phyloP scores from a whole-genome alignment of 2,113 vertebrate genomes.

The Ctenomys sociabilis region DNA sequence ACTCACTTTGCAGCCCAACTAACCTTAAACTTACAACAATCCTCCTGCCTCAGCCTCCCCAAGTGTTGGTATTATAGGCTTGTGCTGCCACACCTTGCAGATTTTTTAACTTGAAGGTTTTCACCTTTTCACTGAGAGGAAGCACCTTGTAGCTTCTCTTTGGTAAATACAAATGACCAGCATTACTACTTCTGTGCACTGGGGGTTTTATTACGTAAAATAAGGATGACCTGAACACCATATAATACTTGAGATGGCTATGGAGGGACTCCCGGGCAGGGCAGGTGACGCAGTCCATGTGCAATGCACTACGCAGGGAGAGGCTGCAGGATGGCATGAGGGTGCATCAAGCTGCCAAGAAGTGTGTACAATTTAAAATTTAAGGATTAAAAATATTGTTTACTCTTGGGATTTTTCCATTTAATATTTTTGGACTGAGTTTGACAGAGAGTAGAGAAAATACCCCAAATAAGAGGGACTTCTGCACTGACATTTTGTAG shows the following conservation, averaged over 20 bases:
- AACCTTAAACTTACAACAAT: neutral
- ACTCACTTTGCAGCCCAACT: neutral
- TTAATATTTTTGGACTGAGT: neutral
- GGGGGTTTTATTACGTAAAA: neutral
- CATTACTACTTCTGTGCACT: neutral
- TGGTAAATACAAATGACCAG: neutral
- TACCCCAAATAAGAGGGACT: neutral
- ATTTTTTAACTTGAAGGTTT: neutral
- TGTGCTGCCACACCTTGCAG: neutral
- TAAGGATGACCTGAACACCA: neutral
- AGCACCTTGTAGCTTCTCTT: neutral
- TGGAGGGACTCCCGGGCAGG: neutral
- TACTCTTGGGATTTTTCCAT: neutral
- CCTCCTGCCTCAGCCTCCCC: neutral
- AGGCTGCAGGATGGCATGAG: too few relatives aligned
- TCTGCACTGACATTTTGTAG: neutral
- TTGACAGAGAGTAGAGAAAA: neutral
- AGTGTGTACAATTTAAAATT: neutral
- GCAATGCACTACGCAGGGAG: neutral
- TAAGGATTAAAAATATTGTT: neutral
- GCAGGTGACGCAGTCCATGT: neutral
- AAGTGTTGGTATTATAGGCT: neutral
- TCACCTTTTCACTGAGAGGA: neutral
- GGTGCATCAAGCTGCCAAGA: neutral
- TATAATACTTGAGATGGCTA: neutral